phyloP scores from a whole-genome alignment of 2,888 invertebrate genomes.

The Venusia cambrica region DNA sequence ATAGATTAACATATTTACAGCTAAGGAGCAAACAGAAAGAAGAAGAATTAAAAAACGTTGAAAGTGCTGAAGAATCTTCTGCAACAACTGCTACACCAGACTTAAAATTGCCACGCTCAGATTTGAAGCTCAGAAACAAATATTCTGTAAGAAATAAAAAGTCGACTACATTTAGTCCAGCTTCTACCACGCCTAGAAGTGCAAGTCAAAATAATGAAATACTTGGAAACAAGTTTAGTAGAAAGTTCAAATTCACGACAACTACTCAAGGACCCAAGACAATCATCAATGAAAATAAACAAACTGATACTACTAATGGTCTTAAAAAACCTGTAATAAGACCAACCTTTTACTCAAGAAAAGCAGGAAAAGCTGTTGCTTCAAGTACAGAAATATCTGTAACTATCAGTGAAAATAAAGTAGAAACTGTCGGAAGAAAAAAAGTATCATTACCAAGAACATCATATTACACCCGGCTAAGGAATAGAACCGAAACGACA shows the following conservation, averaged over 20 bases:
- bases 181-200: constrained; percentile 33
- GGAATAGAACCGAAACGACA: constrained; percentile 40
- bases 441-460: constrained; percentile 55
- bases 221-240: constrained; percentile 53
- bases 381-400: constrained; percentile 41
- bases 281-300: constrained; percentile 39
- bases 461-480: constrained; percentile 58
- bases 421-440: constrained; percentile 34
- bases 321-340: constrained; percentile 51
- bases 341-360: constrained; percentile 54
- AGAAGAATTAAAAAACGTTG: constrained; percentile 42
- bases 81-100: constrained; percentile 37
- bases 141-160: constrained; percentile 55
- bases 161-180: constrained; percentile 41
- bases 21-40: constrained; percentile 49
- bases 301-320: constrained; percentile 38
- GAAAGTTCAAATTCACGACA: constrained; percentile 60
- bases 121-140: constrained; percentile 53
- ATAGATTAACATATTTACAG: constrained; percentile 59
- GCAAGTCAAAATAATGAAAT: constrained; percentile 42
- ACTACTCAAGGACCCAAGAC: constrained; percentile 43
- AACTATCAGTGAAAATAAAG: constrained; percentile 31
- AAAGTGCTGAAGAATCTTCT: constrained; percentile 33
- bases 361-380: constrained; percentile 38
- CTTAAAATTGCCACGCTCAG: constrained; percentile 38